Percentiles rank a stretch among this genome's conserved stretches.
phyloP scores from a whole-genome alignment of 2,113 vertebrate genomes.

The Speoplatyrhinus poulsoni region DNA sequence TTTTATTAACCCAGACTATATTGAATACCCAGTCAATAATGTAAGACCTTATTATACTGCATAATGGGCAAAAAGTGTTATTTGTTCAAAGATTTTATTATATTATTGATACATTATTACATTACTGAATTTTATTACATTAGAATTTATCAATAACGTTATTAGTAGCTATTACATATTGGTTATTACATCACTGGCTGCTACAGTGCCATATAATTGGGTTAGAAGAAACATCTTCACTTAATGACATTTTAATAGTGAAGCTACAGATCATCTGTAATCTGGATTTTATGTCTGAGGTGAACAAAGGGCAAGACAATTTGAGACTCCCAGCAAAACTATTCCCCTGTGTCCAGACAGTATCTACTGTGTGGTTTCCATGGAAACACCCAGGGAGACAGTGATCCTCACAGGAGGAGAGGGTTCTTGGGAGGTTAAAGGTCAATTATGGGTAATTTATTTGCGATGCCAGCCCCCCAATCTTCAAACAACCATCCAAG shows the following conservation, averaged over 20 bases:
- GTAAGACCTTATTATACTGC: no score
- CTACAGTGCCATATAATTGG: conserved; percentile 7
- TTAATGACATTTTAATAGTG: not conserved
- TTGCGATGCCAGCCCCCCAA: conserved; percentile 39
- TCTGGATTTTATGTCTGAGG: not conserved
- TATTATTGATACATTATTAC: no score
- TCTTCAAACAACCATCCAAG: conserved; percentile 32
- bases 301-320: not conserved
- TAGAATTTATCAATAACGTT: no score
- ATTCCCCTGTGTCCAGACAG: conserved; percentile 18
- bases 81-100: no score
- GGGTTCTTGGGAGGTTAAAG: conserved; percentile 52
- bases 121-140: no score
- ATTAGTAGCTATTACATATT: no score
- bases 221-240: conserved; percentile 5
- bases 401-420: conserved; percentile 34
- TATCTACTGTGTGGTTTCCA: conserved; percentile 60
- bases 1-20: no score
- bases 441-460: conserved; percentile 70
- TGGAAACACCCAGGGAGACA: conserved; percentile 57
- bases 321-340: conserved; percentile 1
- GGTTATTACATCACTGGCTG: no score
- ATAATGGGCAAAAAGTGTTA: no score
- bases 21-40: no score
- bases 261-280: not conserved